Evolutionary conservation across 2,888 invertebrate species (phyloP).

Genomic region (Palloptera scutellata): DNA sequence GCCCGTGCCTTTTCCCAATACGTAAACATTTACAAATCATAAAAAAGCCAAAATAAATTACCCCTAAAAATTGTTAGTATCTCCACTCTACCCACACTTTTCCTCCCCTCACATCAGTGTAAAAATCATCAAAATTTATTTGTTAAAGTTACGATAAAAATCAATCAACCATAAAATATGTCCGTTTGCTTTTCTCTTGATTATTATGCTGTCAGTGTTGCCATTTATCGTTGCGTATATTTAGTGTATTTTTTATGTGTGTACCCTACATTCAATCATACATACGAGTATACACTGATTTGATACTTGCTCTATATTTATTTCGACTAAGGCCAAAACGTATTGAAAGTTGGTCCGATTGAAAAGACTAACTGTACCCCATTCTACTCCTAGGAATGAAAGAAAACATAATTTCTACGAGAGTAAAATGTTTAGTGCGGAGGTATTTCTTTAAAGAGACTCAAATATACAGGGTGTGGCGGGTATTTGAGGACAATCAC

Average conservation of each 20-base stretch:
- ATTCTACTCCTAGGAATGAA: no score
- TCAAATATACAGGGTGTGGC: no score
- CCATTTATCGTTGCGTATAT: constrained; percentile 7
- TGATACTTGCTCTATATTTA: background rate
- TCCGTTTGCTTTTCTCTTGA: constrained; percentile 36
- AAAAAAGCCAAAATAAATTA: constrained; percentile 28
- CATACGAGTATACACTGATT: background rate
- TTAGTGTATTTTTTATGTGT: background rate
- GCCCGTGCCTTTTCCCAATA: constrained; percentile 27
- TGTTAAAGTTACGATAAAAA: constrained; percentile 46
- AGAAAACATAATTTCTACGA: no score
- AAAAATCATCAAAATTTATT: constrained; percentile 34
- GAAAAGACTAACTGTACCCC: no score
- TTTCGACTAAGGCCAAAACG: no score
- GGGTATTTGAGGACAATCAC: no score
- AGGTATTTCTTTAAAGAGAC: no score
- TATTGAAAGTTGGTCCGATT: no score
- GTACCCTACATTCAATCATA: no score
- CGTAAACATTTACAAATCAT: constrained; percentile 43
- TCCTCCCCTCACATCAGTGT: background rate
- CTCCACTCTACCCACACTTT: background rate
- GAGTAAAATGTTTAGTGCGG: no score
- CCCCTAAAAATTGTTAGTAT: background rate
- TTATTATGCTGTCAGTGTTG: constrained; percentile 34
- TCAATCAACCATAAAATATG: constrained; percentile 54